Percentiles rank a stretch among this genome's conserved stretches.
Conservation (phyloP, 2,113 vertebrate species). For the Psephotus haematonotus region DNA sequence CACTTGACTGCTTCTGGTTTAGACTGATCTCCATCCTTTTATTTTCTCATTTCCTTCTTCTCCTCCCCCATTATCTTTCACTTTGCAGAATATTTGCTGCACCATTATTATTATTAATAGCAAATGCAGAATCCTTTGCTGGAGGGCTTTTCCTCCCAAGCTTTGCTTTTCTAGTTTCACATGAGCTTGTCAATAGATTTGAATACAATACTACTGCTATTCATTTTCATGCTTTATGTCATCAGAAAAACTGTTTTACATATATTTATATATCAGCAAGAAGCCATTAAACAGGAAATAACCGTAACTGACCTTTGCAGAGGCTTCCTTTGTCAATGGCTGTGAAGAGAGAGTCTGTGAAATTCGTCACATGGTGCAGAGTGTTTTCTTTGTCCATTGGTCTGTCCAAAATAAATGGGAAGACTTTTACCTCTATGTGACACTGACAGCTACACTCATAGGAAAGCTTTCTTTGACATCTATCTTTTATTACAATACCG, state of each 20-base stretch:
- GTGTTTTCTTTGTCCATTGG: constrained; percentile 79
- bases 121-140: not conserved
- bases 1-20: not conserved
- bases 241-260: not conserved
- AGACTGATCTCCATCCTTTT: not conserved
- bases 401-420: constrained; percentile 66
- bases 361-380: constrained; percentile 67
- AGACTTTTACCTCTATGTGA: not conserved
- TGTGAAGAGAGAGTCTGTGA: constrained; percentile 80
- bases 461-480: not conserved
- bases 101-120: not conserved
- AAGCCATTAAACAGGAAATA: not conserved
- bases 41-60: not conserved
- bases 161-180: not conserved
- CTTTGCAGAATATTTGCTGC: not conserved
- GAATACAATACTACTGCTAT: not conserved
- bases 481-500: not conserved
- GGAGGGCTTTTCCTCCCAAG: not conserved
- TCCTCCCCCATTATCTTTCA: not conserved
- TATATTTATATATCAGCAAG: not conserved
- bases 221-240: not conserved
- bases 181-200: not conserved
- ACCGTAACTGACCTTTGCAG: constrained; percentile 81
- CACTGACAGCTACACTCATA: not conserved
- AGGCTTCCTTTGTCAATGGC: constrained; percentile 75